Evolutionary conservation across 2,888 invertebrate species (phyloP).

Genomic region (Tryphoninae sp.): DNA sequence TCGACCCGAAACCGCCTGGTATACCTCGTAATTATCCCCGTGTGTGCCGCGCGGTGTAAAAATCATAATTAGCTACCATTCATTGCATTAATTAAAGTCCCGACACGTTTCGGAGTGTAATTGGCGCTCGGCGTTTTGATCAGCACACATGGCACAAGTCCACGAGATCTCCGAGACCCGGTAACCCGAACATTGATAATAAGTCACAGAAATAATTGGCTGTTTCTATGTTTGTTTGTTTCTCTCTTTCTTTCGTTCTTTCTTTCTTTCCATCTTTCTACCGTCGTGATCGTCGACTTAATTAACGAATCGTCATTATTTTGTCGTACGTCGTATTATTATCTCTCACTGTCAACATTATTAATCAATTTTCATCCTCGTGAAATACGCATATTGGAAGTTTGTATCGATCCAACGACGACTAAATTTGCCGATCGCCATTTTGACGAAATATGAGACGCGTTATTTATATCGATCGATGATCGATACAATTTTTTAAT

Average conservation of each 20-base stretch:
- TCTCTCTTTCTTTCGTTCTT: background rate
- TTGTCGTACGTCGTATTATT: too few relatives aligned
- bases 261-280: background rate
- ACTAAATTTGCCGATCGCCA: background rate
- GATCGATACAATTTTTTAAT: too few relatives aligned
- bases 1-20: slow-evolving; percentile 43
- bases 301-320: slow-evolving; percentile 13
- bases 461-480: too few relatives aligned
- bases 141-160: slow-evolving; percentile 11
- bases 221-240: background rate
- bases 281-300: background rate
- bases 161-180: background rate
- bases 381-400: background rate
- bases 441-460: background rate
- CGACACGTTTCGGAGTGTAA: slow-evolving; percentile 65
- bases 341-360: background rate
- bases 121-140: slow-evolving; percentile 55
- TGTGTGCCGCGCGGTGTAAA: slow-evolving; percentile 69
- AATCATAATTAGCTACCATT: slow-evolving; percentile 78
- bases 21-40: slow-evolving; percentile 76
- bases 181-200: background rate
- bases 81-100: slow-evolving; percentile 75
- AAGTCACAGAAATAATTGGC: slow-evolving; percentile 9
- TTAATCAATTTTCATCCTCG: background rate
- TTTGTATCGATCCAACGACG: background rate